phyloP scores from a whole-genome alignment of 2,888 invertebrate genomes.

The Plemyria rubiginata region DNA sequence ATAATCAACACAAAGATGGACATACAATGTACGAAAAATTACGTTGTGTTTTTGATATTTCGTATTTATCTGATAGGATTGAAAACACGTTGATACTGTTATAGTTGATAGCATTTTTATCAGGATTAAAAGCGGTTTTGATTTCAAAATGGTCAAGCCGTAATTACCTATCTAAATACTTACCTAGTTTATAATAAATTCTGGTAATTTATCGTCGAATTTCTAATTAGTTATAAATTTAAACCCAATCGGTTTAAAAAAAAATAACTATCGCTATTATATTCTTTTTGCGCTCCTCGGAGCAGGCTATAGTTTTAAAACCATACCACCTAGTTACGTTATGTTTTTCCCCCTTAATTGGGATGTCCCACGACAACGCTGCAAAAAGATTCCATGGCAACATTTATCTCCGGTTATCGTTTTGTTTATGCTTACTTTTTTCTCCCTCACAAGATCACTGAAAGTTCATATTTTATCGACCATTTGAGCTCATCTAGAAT shows the following conservation, averaged over 20 bases:
- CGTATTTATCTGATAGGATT: neutral
- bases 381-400: neutral
- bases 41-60: too few relatives aligned
- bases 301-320: too few relatives aligned
- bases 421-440: neutral
- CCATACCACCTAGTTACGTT: too few relatives aligned
- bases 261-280: too few relatives aligned
- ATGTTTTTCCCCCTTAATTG: too few relatives aligned
- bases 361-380: neutral
- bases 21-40: too few relatives aligned
- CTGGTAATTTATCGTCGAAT: too few relatives aligned
- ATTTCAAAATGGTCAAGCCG: conserved; percentile 5
- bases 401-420: neutral
- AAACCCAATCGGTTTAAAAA: too few relatives aligned
- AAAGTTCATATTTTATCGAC: conserved; percentile 15
- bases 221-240: too few relatives aligned
- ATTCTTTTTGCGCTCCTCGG: too few relatives aligned
- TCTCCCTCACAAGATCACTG: neutral
- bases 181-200: neutral
- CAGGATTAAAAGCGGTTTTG: conserved; percentile 2
- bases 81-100: neutral
- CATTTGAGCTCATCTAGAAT: neutral
- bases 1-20: too few relatives aligned
- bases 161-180: neutral
- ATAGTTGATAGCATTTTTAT: conserved; percentile 8